A percentile compares a stretch with the other conserved stretches of the same genome.
phyloP scores from a whole-genome alignment of 1,140 invertebrate species.

The Eriocheir sinensis region DNA sequence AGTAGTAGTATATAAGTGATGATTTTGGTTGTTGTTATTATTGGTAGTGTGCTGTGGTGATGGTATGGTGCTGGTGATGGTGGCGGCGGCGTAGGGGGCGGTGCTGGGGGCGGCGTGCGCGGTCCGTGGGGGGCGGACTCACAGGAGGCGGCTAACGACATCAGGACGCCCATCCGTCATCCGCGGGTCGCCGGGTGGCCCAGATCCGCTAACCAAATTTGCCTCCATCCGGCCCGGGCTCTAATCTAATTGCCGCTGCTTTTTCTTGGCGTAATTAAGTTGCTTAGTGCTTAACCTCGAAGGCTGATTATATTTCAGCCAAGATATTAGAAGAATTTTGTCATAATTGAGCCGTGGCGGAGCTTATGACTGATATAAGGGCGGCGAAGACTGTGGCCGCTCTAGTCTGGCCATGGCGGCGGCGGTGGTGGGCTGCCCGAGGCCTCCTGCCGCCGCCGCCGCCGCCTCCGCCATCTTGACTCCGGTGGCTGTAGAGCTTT shows the following conservation, averaged over 20 bases:
- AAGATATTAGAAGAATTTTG: constrained; percentile 79
- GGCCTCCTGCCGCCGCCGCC: not conserved
- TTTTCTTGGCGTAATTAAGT: constrained; percentile 79
- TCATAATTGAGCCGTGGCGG: constrained; percentile 79
- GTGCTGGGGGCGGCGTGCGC: not conserved
- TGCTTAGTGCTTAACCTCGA: constrained; percentile 79
- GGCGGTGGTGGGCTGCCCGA: constrained; percentile 46
- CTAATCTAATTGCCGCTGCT: constrained; percentile 78
- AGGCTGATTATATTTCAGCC: constrained; percentile 79
- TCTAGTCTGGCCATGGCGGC: constrained; percentile 71
- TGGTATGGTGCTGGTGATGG: not conserved
- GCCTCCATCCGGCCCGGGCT: constrained; percentile 74
- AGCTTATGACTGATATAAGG: constrained; percentile 79
- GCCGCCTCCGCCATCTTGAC: constrained; percentile 70
- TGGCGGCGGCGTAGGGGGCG: not conserved
- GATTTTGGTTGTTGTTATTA: too few relatives aligned
- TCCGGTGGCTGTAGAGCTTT: constrained; percentile 68
- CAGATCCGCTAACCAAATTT: constrained; percentile 79
- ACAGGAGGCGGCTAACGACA: constrained; percentile 66
- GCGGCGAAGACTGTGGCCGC: constrained; percentile 68
- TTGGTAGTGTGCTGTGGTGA: too few relatives aligned
- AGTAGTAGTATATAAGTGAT: too few relatives aligned
- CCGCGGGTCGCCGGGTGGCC: constrained; percentile 63
- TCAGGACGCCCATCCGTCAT: constrained; percentile 71
- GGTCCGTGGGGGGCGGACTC: not conserved